Conservation (phyloP, 2,797 vertebrate species). For the Chanos chanos region DNA sequence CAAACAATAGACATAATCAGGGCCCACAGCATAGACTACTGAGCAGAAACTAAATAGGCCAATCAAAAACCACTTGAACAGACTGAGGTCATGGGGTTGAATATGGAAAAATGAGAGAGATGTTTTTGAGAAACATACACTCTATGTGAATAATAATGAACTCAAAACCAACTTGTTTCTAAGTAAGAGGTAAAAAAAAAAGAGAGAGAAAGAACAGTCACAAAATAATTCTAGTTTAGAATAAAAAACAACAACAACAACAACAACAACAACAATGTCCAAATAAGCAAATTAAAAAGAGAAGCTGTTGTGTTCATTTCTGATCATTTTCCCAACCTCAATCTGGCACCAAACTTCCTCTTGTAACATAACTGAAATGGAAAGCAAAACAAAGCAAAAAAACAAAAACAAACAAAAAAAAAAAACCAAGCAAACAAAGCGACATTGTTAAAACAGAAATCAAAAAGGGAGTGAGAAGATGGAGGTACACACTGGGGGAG, state of each 20-base stretch:
- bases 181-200: not conserved
- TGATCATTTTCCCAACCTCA: not conserved
- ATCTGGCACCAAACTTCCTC: not conserved
- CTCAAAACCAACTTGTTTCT: not conserved
- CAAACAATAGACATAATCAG: no score
- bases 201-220: not conserved
- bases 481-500: slow-evolving; percentile 73
- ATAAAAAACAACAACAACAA: not conserved
- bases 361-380: no score
- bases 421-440: slow-evolving; percentile 45
- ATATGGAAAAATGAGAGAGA: no score
- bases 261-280: not conserved
- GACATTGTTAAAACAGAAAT: slow-evolving; percentile 32
- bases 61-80: no score
- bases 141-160: slow-evolving; percentile 5
- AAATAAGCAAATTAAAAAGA: slow-evolving; percentile 2
- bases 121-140: not conserved
- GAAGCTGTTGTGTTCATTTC: not conserved
- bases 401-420: slow-evolving; percentile 32
- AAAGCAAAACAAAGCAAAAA: slow-evolving; percentile 42
- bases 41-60: no score
- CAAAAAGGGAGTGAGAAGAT: slow-evolving; percentile 57
- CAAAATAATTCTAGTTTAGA: not conserved
- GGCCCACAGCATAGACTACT: not conserved
- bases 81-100: no score